Evolutionary conservation across 2,113 vertebrate species (phyloP).

Genomic region (Mesembrinibis cayennensis): DNA sequence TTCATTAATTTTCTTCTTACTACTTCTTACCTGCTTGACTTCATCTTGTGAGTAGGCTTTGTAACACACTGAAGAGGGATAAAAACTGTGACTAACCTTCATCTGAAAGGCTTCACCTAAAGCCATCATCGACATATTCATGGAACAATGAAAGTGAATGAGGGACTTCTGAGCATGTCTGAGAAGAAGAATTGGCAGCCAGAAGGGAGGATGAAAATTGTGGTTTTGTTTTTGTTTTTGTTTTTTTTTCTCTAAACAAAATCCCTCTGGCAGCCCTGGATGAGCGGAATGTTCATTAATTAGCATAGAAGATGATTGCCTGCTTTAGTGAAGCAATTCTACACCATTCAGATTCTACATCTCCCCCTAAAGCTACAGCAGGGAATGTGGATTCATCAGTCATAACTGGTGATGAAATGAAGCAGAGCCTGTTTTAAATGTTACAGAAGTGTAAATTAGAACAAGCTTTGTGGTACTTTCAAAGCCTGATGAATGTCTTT

Average conservation of each 20-base stretch:
- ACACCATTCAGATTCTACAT: neutral
- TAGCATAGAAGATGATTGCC: neutral
- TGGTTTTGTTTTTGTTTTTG: too few species aligned
- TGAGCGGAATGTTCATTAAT: conserved; percentile 23
- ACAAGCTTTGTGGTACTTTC: neutral
- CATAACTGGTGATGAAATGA: neutral
- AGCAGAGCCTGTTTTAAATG: neutral
- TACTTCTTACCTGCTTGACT: neutral
- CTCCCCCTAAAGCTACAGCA: neutral
- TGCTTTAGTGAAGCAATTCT: neutral
- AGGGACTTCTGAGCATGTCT: neutral
- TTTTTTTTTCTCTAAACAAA: conserved; percentile 7
- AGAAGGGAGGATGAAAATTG: neutral
- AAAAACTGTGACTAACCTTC: neutral
- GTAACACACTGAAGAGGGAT: neutral
- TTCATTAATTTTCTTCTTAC: neutral
- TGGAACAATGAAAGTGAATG: neutral
- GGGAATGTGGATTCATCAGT: neutral
- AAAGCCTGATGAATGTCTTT: neutral
- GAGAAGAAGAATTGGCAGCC: neutral
- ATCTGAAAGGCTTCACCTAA: neutral
- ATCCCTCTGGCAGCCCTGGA: neutral
- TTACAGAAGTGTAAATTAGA: neutral
- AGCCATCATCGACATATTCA: neutral
- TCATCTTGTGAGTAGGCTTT: neutral